phyloP scores from a whole-genome alignment of 2,113 vertebrate species.

The Pica pica region DNA sequence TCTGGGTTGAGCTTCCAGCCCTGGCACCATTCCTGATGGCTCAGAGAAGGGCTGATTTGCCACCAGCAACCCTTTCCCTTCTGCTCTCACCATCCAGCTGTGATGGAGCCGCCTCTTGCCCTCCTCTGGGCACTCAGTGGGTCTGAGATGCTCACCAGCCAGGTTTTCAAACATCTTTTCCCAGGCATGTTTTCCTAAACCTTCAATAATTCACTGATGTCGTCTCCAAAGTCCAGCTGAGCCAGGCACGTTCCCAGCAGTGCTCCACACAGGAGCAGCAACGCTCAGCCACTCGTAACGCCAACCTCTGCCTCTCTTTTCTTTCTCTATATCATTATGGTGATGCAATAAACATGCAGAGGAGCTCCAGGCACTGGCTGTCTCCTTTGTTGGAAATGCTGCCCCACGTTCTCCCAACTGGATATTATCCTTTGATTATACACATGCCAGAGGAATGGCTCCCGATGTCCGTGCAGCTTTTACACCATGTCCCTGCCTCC shows the following conservation, averaged over 20 bases:
- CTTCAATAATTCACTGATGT: neutral
- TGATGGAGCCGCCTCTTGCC: neutral
- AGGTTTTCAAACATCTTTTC: neutral
- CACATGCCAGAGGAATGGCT: conserved; percentile 8
- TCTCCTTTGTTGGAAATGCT: neutral
- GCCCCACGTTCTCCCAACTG: neutral
- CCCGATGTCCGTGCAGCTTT: neutral
- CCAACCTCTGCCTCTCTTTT: neutral
- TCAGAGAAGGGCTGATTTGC: neutral
- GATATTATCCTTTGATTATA: conserved; percentile 35
- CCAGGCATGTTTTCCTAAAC: neutral
- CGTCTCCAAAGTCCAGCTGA: neutral
- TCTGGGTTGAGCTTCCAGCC: neutral
- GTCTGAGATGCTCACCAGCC: neutral
- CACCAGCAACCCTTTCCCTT: neutral
- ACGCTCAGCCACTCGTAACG: neutral
- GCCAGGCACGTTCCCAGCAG: neutral
- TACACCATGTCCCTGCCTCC: neutral
- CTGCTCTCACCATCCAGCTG: neutral
- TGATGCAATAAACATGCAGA: conserved; percentile 37
- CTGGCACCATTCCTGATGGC: neutral
- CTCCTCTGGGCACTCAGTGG: neutral
- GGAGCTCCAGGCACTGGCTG: neutral
- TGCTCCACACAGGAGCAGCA: neutral
- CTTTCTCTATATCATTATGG: conserved; percentile 45